Evolutionary conservation across 1,140 invertebrate genomes (phyloP), one percentile per base, ranked within the genome.

Genomic region (Hyles euphorbiae): DNA sequence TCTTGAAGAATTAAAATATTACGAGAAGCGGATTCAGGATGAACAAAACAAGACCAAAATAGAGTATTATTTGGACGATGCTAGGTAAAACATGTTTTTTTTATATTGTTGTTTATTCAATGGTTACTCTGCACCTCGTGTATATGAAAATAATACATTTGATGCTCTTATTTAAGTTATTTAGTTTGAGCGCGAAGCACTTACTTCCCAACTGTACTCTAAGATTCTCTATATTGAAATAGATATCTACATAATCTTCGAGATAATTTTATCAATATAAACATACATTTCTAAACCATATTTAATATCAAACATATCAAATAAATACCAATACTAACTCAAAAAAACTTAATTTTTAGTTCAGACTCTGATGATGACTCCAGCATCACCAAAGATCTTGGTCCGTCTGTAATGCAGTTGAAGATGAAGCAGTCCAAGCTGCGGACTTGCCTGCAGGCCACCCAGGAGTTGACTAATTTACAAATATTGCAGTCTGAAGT

Each of bases 401-500:
- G 64, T 2, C 74, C 70, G 0, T 73, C 76, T 0, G n/a, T 76
- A 3, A 5, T 56, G 0, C 66, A 81, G 11, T 57, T 84, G 34
- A 76, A 72, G 45, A n/a, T 62, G 1, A 47, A 75, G 44, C 58
- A 75, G 45, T 32, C 57, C 0, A 54, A 34, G 44, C 56, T 81
- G 6, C 63, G 66, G 40, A 81, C 75, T 3, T 73, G 79, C 40
- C 63, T 78, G 9, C 70, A 76, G 1, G 83, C 83, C 5, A 83
- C 82, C 0, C 70, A 76, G 58, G 83, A 87, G 62, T 61, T 87
- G 2, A 76, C 79, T 0, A 65, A 54, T 11, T 12, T 87, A 12
- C 60, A 62, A 1, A 56, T 87, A 0, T 7, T 87, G 46, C 70
- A 87, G 55, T 81, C 75, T 0, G 73, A 79, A 55, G 68, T 81